These are phyloP conservation scores for Intellagama lesueurii DNA, from an alignment of 2,797 vertebrate genomes.

Conservation along the genomic window DNA sequence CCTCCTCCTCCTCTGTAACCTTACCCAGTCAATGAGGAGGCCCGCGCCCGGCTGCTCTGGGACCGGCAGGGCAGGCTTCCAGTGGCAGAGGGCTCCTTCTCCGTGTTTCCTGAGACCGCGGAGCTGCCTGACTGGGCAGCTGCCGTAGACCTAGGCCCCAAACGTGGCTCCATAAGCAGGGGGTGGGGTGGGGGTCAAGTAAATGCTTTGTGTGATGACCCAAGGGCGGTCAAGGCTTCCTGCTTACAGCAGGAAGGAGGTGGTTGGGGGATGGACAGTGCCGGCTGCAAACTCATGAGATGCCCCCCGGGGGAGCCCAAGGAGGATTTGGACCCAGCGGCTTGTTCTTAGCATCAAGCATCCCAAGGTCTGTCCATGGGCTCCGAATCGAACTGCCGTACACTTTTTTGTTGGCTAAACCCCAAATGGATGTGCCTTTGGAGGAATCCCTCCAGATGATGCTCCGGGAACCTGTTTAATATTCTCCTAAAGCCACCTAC, in stretches of 20 bases:
- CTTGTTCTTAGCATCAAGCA: background rate
- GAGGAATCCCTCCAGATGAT: too few relatives aligned
- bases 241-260: too few relatives aligned
- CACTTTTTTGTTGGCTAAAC: background rate
- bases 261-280: too few relatives aligned
- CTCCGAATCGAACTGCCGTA: too few relatives aligned
- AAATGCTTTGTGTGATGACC: too few relatives aligned
- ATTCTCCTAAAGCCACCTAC: too few relatives aligned
- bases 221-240: too few relatives aligned
- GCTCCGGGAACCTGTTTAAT: too few relatives aligned
- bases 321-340: background rate
- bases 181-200: background rate
- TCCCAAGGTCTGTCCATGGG: too few relatives aligned
- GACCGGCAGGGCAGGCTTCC: slow-evolving; percentile 31
- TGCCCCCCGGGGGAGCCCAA: background rate
- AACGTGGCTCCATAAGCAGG: slow-evolving; percentile 16
- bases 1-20: slow-evolving; percentile 57
- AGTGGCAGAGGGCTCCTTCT: slow-evolving; percentile 31
- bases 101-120: rapidly evolving
- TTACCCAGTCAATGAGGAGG: slow-evolving; percentile 72
- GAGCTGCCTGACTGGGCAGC: slow-evolving; percentile 57
- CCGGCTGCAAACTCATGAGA: background rate
- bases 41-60: slow-evolving; percentile 41
- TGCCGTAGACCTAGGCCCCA: slow-evolving; percentile 54
- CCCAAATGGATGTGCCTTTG: too few relatives aligned